Evolutionary conservation across 2,888 invertebrate species (phyloP), one percentile per base, ranked within the genome.

Genomic region (Melanostoma mellinum): DNA sequence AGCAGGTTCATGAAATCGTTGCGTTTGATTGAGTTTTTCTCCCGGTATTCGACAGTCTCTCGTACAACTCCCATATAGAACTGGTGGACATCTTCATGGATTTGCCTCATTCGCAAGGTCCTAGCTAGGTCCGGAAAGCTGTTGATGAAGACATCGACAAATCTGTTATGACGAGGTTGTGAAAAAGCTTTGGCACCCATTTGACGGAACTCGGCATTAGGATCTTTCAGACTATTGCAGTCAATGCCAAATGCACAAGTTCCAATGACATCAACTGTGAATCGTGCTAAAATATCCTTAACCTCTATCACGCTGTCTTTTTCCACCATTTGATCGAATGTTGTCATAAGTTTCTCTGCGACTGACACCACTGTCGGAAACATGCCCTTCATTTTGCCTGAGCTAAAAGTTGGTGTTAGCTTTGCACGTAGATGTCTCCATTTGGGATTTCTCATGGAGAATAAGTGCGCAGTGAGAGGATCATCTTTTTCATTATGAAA

Each of bases 261-360:
- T 4, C 92, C 92, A 53, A 93, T 92, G 0, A 93, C 92, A 86
- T 93, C 93, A 2, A 92, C 91, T 0, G 93, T 92, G 69, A 90
- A 93, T 35, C 91, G 90, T 0, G 91, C 91, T 36, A 91, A 86
- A 2, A 91, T 65, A 9, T 92, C 92, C 63, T 90, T 91, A 0
- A 90, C 87, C 63, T 90, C 92, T 88, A 92, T 75, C 86, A 91
- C 38, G 87, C 88, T 2, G 40, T 86, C 71, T 10, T 79, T 33
- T 4, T 44, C 20, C 1, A 56, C 30, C 3, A 55, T n/a, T 6
- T 67, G 30, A 6, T 30, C 38, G 2, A 85, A 32, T 1, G 44
- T 44, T 2, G 72, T 52, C 9, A 30, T 42, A 2, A 79, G 55
- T 72, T 90, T 88, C 87, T 72, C 65, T 0, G 88, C 87, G 1